A percentile compares a stretch with the other conserved stretches of the same genome.
phyloP scores from a whole-genome alignment of 2,888 invertebrate genomes.

The Andrena fulva region DNA sequence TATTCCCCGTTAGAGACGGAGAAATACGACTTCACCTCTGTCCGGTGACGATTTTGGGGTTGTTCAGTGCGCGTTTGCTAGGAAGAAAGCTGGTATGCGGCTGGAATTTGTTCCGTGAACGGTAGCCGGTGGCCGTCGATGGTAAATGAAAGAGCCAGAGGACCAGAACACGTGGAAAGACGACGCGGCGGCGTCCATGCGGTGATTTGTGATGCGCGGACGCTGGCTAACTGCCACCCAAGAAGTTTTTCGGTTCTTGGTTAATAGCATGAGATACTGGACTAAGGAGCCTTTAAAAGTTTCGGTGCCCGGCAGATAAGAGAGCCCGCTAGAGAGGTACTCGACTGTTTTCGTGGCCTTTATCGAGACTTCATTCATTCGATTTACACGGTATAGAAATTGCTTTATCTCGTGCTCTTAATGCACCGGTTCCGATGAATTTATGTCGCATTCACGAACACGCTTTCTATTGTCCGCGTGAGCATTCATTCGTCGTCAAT shows the following conservation, averaged over 20 bases:
- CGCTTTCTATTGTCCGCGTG: not conserved
- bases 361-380: constrained; percentile 54
- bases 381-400: constrained; percentile 59
- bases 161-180: constrained; percentile 60
- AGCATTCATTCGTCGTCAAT: not conserved
- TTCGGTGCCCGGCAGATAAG: constrained; percentile 61
- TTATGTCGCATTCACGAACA: constrained; percentile 22
- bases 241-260: constrained; percentile 79
- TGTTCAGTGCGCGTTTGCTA: constrained; percentile 3
- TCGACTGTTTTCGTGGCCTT: constrained; percentile 49
- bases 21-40: too few species aligned
- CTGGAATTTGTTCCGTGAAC: constrained; percentile 68
- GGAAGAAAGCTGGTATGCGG: constrained; percentile 58
- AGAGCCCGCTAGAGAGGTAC: constrained; percentile 40
- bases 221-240: constrained; percentile 75
- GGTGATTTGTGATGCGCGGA: constrained; percentile 49
- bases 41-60: not conserved
- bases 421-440: constrained; percentile 32
- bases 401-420: constrained; percentile 53
- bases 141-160: constrained; percentile 66
- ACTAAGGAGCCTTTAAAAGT: constrained; percentile 61
- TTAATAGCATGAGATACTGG: constrained; percentile 80
- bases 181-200: constrained; percentile 12
- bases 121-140: constrained; percentile 65
- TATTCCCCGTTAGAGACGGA: too few species aligned